Evolutionary conservation across 2,797 vertebrate species (phyloP).

Genomic region (Microctenopoma lineatum): DNA sequence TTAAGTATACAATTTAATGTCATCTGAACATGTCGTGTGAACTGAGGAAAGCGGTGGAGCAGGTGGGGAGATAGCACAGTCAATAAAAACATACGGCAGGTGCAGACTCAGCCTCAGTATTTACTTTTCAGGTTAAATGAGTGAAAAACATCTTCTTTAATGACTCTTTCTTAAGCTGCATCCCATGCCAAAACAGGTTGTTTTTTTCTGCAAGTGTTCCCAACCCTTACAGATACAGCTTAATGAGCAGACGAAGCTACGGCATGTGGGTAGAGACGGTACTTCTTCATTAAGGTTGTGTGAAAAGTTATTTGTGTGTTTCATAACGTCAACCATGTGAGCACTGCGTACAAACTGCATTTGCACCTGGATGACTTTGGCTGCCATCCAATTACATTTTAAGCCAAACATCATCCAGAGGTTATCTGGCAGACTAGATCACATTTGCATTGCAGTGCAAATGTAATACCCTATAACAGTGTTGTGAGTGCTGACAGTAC

Average conservation of each 20-base stretch:
- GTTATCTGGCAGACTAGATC: constrained; percentile 24
- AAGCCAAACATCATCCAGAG: background rate
- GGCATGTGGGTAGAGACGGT: background rate
- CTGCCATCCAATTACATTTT: constrained; percentile 17
- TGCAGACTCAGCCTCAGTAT: constrained; percentile 21
- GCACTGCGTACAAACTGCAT: background rate
- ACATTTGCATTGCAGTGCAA: constrained; percentile 18
- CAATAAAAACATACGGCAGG: constrained; percentile 46
- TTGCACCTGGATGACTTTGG: constrained; percentile 30
- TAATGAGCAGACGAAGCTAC: background rate
- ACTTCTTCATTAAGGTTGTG: background rate
- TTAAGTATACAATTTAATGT: background rate
- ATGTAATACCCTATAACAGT: background rate
- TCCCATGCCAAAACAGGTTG: background rate
- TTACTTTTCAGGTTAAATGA: constrained; percentile 44
- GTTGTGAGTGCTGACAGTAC: constrained; percentile 6
- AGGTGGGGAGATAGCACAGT: constrained; percentile 32
- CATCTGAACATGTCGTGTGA: constrained; percentile 16
- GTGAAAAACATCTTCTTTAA: constrained; percentile 22
- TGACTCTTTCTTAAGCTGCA: constrained; percentile 23
- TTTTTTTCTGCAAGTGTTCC: constrained; percentile 1
- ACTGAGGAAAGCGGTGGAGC: constrained; percentile 33
- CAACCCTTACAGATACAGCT: constrained; percentile 13
- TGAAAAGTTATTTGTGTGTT: background rate
- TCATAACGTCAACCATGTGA: constrained; percentile 5